phyloP scores from a whole-genome alignment of 2,888 invertebrate species.

The Drosophila eohydei region DNA sequence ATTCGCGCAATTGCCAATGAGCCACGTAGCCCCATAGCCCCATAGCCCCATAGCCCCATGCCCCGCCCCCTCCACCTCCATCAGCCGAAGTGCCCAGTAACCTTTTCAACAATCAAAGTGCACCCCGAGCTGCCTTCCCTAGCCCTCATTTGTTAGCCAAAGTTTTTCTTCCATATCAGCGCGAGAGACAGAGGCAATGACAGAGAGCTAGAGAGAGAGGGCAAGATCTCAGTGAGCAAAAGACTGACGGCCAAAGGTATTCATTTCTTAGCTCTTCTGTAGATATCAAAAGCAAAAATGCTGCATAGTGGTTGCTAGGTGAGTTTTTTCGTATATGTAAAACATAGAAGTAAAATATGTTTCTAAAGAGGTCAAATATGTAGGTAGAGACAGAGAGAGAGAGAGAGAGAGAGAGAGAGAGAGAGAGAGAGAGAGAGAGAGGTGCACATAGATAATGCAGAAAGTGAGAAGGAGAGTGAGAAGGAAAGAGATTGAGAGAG shows the following conservation, averaged over 20 bases:
- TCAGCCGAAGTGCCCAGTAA: background rate
- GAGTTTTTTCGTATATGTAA: background rate
- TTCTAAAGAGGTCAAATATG: background rate
- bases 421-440: background rate
- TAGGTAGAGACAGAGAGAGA: background rate
- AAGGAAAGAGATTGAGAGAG: no score
- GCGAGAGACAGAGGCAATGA: background rate
- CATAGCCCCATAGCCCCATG: constrained; percentile 3
- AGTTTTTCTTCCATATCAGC: constrained; percentile 40
- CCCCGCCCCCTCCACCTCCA: background rate
- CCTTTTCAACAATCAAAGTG: constrained; percentile 1
- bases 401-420: no score
- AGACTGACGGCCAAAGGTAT: constrained; percentile 39
- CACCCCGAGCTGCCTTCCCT: constrained; percentile 6
- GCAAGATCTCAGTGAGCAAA: constrained; percentile 12
- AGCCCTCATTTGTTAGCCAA: background rate
- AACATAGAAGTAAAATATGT: background rate
- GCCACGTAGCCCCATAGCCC: constrained; percentile 39
- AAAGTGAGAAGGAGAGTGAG: no score
- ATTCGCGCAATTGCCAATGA: constrained; percentile 68
- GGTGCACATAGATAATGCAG: no score
- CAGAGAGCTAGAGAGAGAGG: constrained; percentile 2
- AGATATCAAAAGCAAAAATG: constrained; percentile 3
- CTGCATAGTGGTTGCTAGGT: constrained; percentile 33
- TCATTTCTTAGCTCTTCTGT: constrained; percentile 16